Percentiles rank a stretch among this genome's conserved stretches.
phyloP scores from a whole-genome alignment of 2,113 vertebrate genomes.

The Rissa tridactyla region DNA sequence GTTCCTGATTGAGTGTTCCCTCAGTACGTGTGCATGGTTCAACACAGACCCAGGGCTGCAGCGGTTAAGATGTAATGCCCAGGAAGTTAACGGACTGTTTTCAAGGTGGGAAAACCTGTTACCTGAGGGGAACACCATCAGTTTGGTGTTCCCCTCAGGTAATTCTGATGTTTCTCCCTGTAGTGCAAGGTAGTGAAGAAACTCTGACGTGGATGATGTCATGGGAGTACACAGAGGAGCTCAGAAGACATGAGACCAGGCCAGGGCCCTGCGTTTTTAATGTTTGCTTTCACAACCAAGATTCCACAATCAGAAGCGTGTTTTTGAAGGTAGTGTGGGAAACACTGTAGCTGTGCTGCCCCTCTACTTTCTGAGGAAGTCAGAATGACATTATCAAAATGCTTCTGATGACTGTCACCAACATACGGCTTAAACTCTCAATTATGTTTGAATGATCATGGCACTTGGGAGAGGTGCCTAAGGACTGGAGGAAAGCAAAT shows the following conservation, averaged over 20 bases:
- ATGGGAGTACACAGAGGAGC: not conserved
- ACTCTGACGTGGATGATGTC: not conserved
- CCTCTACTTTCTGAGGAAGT: not conserved
- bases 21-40: not conserved
- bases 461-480: not conserved
- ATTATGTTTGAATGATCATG: not conserved
- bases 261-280: not conserved
- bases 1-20: not conserved
- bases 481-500: not conserved
- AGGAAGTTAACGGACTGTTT: not conserved
- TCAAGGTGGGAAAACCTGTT: not conserved
- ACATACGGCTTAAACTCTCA: not conserved
- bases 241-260: not conserved
- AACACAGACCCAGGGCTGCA: not conserved
- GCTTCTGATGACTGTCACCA: not conserved
- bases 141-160: not conserved
- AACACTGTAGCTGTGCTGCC: not conserved
- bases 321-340: not conserved
- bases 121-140: too few relatives aligned
- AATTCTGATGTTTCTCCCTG: not conserved
- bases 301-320: not conserved
- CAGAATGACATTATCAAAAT: not conserved
- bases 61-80: not conserved
- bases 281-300: not conserved
- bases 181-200: not conserved